phyloP scores from a whole-genome alignment of 2,888 invertebrate genomes.

The Synanthedon vespiformis region DNA sequence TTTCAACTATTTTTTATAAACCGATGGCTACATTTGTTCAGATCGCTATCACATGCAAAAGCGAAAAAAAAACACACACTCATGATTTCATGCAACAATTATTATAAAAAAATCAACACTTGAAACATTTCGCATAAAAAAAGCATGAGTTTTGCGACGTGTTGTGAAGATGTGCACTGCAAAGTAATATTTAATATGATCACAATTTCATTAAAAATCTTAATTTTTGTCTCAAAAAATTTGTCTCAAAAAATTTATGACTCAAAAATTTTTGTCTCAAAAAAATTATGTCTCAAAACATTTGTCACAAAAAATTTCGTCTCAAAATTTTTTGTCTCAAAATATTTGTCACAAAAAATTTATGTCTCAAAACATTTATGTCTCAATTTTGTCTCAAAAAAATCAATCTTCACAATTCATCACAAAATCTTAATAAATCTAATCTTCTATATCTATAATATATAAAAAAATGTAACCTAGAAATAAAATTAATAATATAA shows the following conservation, averaged over 20 bases:
- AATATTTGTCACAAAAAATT: no score
- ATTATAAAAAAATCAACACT: not conserved
- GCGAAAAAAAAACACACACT: not conserved
- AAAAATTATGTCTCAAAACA: no score
- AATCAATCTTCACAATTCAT: constrained; percentile 20
- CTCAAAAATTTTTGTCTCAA: not conserved
- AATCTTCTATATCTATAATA: not conserved
- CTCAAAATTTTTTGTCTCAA: not conserved
- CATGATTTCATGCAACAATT: not conserved
- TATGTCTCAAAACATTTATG: no score
- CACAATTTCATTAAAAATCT: not conserved
- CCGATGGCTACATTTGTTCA: not conserved
- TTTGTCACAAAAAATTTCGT: not conserved
- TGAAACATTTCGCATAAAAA: not conserved
- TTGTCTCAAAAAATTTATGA: not conserved
- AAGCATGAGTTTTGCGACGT: constrained; percentile 6
- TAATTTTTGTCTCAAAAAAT: not conserved
- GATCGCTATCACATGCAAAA: not conserved
- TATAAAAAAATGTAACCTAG: not conserved
- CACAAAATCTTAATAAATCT: constrained; percentile 12
- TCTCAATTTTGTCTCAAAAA: not conserved
- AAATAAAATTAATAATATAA: constrained; percentile 2
- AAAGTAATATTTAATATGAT: constrained; percentile 3
- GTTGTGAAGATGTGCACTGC: constrained; percentile 29
- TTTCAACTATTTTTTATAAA: not conserved